phyloP scores from a whole-genome alignment of 1,140 invertebrate genomes.

The Tyrophagus putrescentiae region DNA sequence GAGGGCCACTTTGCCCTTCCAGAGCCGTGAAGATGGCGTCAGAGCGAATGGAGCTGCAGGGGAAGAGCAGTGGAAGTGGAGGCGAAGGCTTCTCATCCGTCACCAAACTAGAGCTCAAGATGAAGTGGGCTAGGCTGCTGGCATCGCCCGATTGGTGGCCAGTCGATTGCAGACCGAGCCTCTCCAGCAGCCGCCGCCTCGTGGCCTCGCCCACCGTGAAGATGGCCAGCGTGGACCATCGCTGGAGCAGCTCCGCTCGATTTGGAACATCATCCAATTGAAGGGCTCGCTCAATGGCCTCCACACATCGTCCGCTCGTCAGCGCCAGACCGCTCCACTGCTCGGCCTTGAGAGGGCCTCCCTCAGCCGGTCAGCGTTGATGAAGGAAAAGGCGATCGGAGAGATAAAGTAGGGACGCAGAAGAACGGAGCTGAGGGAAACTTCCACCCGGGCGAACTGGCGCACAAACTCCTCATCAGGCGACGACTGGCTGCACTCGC shows the following conservation, averaged over 20 bases:
- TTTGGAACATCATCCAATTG: not conserved
- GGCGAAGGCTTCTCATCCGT: too few species aligned
- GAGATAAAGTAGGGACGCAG: not conserved
- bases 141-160: constrained; percentile 10
- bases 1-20: not conserved
- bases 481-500: not conserved
- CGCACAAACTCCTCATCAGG: not conserved
- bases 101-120: constrained; percentile 15
- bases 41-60: constrained; percentile 6
- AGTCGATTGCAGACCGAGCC: not conserved
- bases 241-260: not conserved
- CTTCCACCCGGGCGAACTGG: not conserved
- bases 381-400: constrained; percentile 11
- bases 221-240: not conserved
- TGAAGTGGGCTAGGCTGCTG: not conserved
- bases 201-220: constrained; percentile 6
- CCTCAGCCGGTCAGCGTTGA: not conserved
- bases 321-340: constrained; percentile 4
- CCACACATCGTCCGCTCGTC: constrained; percentile 13
- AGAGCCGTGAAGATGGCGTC: constrained; percentile 5
- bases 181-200: not conserved
- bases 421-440: not conserved
- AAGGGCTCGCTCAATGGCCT: not conserved
- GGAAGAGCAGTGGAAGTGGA: not conserved
- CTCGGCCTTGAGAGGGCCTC: not conserved